Evolutionary conservation across 2,888 invertebrate genomes (phyloP).

Genomic region (Bibio marci): DNA sequence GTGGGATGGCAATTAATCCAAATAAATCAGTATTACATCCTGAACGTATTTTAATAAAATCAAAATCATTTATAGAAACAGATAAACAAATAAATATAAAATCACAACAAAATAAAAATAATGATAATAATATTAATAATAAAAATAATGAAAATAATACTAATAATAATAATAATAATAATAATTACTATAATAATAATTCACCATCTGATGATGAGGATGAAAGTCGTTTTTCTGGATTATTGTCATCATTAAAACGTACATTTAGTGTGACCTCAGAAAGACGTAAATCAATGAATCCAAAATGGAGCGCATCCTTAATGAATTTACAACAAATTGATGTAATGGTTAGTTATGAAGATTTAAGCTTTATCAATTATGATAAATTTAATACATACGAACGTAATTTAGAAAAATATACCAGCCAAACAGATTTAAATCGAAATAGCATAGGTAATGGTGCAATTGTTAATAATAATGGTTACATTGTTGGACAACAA

Average conservation of each 20-base stretch:
- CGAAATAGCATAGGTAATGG: not conserved
- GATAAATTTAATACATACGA: conserved; percentile 34
- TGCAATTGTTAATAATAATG: not conserved
- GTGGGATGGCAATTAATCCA: too few relatives aligned
- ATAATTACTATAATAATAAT: too few relatives aligned
- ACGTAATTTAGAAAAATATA: conserved; percentile 7
- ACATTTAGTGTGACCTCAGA: conserved; percentile 19
- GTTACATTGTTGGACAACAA: not conserved
- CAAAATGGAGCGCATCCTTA: conserved; percentile 34
- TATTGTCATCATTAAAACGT: conserved; percentile 21
- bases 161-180: too few relatives aligned
- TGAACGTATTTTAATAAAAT: not conserved
- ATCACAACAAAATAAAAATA: too few relatives aligned
- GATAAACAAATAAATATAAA: conserved; percentile 3
- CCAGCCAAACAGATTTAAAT: not conserved
- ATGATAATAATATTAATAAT: too few relatives aligned
- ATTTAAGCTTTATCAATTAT: conserved; percentile 38
- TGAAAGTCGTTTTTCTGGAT: conserved; percentile 1
- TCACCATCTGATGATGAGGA: conserved; percentile 3
- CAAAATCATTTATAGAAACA: not conserved
- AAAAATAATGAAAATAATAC: too few relatives aligned
- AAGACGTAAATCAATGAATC: conserved; percentile 24
- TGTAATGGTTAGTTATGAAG: conserved; percentile 36
- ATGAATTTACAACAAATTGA: conserved; percentile 37
- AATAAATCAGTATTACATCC: too few relatives aligned